These are phyloP conservation scores for Cryptus viduatorius DNA, from an alignment of 2,888 invertebrate genomes.

Conservation along the genomic window DNA sequence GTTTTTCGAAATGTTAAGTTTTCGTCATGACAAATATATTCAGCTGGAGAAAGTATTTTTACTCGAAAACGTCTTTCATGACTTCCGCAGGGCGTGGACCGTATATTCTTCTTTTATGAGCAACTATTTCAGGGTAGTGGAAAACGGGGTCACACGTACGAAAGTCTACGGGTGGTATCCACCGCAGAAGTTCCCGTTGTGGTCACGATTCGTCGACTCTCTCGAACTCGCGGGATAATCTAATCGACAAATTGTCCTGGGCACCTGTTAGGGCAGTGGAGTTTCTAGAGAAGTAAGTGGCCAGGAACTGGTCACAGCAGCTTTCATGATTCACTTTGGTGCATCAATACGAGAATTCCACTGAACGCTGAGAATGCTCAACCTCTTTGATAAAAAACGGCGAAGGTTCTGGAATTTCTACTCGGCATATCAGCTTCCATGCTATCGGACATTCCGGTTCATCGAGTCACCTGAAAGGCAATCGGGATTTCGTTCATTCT, in stretches of 20 bases:
- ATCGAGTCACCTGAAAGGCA: slow-evolving; percentile 32
- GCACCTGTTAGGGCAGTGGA: slow-evolving; percentile 10
- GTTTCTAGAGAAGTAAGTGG: slow-evolving; percentile 17
- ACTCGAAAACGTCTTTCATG: background rate
- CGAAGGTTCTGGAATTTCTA: background rate
- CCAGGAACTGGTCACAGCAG: background rate
- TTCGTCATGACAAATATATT: background rate
- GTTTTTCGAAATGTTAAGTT: too few relatives aligned
- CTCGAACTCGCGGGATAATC: slow-evolving; percentile 63
- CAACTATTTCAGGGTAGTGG: background rate
- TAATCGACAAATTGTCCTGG: slow-evolving; percentile 69
- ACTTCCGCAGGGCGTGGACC: too few relatives aligned
- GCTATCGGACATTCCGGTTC: slow-evolving; percentile 49
- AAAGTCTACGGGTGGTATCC: slow-evolving; percentile 50
- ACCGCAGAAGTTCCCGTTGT: slow-evolving; percentile 25
- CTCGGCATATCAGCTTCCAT: background rate
- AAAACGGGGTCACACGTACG: slow-evolving; percentile 62
- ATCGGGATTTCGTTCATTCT: slow-evolving; percentile 19
- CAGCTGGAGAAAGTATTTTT: background rate
- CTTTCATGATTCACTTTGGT: background rate
- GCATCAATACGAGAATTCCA: background rate
- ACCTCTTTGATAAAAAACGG: background rate
- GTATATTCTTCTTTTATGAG: too few relatives aligned
- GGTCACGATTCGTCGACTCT: slow-evolving; percentile 44
- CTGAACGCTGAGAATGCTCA: background rate